phyloP scores from a whole-genome alignment of 2,797 vertebrate species.

The Gastrophryne carolinensis region DNA sequence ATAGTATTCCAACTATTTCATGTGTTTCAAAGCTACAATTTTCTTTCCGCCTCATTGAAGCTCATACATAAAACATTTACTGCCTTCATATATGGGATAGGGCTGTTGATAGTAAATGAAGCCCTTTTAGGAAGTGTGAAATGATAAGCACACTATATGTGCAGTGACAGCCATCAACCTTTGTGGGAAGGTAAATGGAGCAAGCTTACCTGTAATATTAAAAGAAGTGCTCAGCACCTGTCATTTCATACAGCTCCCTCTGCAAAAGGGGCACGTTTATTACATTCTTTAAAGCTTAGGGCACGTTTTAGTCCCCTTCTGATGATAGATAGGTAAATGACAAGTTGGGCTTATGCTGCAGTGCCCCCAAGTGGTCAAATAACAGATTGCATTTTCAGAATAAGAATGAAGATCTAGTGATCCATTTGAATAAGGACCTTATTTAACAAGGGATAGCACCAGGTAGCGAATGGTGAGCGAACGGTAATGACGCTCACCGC shows the following conservation, averaged over 20 bases:
- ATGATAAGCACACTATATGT: background rate
- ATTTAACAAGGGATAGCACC: no score
- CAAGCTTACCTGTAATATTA: conserved; percentile 15
- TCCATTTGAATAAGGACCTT: no score
- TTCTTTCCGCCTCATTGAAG: background rate
- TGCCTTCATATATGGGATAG: background rate
- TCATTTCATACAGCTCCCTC: conserved; percentile 11
- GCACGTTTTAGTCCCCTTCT: background rate
- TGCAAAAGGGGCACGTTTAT: conserved; percentile 23
- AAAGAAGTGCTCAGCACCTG: background rate
- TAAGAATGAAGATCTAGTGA: no score
- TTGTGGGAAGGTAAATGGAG: conserved; percentile 21
- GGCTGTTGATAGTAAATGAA: conserved; percentile 2
- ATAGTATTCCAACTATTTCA: no score
- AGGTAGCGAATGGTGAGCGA: no score
- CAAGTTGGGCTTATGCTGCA: background rate
- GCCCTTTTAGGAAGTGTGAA: background rate
- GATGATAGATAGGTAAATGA: background rate
- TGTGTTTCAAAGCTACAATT: no score
- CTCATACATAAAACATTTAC: background rate
- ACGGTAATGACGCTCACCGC: no score
- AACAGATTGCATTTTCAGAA: background rate
- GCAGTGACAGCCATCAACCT: background rate
- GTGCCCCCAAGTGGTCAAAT: conserved; percentile 34
- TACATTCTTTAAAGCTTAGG: conserved; percentile 8